Percentiles rank a stretch among this genome's conserved stretches.
phyloP scores from a whole-genome alignment of 2,888 invertebrate species.

The Pachycephus smyrnensis region DNA sequence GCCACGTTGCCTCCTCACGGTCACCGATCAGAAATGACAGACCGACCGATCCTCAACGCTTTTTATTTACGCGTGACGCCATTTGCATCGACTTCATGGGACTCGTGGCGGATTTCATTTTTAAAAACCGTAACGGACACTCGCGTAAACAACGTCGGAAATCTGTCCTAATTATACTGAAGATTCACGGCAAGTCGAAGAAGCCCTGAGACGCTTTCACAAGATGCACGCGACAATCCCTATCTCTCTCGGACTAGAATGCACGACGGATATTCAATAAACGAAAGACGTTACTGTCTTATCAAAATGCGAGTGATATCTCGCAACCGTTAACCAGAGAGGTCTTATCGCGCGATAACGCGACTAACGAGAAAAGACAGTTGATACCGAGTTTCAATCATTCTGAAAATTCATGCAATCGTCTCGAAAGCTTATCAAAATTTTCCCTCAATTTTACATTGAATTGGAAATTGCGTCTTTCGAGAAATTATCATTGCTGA shows the following conservation, averaged over 20 bases:
- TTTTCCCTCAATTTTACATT: neutral
- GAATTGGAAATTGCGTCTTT: neutral
- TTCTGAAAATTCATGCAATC: neutral
- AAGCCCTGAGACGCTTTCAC: neutral
- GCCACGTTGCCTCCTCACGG: neutral
- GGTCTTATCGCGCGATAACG: neutral
- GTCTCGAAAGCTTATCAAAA: neutral
- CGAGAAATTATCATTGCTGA: too few relatives aligned
- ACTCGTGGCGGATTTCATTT: neutral
- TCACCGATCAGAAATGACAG: neutral
- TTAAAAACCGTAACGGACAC: neutral
- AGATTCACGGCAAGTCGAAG: neutral
- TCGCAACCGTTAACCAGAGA: neutral
- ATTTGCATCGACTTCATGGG: too few relatives aligned
- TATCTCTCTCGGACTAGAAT: neutral
- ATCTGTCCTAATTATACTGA: neutral
- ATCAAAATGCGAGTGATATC: neutral
- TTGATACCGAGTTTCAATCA: neutral
- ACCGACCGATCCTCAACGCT: neutral
- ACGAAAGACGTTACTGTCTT: neutral
- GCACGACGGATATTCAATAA: neutral
- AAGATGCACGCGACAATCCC: neutral
- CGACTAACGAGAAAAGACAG: neutral
- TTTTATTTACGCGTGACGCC: neutral
- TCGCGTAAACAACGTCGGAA: too few relatives aligned